These are phyloP conservation scores for Chloropsis hardwickii DNA, from an alignment of 2,113 vertebrate genomes.

Conservation along the genomic window DNA sequence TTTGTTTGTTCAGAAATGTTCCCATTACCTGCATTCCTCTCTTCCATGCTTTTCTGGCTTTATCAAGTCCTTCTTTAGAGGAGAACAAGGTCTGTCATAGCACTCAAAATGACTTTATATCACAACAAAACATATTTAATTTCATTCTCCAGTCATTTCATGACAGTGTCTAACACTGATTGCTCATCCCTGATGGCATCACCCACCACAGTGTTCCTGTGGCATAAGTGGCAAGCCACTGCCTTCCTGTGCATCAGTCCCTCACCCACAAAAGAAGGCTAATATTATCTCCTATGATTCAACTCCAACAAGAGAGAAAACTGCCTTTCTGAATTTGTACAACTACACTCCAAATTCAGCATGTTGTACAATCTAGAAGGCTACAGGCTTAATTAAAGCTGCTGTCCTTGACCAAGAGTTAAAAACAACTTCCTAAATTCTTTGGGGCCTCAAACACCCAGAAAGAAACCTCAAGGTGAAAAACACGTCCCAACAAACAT, in stretches of 20 bases:
- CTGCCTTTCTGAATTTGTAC: not conserved
- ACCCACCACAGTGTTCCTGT: not conserved
- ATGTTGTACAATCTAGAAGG: not conserved
- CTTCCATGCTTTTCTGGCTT: not conserved
- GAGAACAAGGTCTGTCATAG: not conserved
- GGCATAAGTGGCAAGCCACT: not conserved
- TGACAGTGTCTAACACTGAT: not conserved
- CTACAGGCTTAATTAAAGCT: not conserved
- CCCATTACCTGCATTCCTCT: not conserved
- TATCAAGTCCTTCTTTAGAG: not conserved
- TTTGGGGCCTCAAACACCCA: not conserved
- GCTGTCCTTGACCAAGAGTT: not conserved
- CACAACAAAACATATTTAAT: accelerated
- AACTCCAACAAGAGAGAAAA: not conserved
- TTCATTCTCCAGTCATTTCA: not conserved
- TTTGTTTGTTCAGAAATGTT: not conserved
- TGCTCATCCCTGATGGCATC: not conserved
- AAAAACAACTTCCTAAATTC: not conserved
- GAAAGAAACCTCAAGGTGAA: not conserved
- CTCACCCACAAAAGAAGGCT: not conserved
- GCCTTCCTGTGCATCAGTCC: not conserved
- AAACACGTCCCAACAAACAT: not conserved
- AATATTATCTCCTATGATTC: not conserved
- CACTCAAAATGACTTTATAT: not conserved
- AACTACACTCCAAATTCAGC: not conserved